These are phyloP conservation scores for Danionella dracula DNA, from an alignment of 2,797 vertebrate genomes.

Conservation along the genomic window DNA sequence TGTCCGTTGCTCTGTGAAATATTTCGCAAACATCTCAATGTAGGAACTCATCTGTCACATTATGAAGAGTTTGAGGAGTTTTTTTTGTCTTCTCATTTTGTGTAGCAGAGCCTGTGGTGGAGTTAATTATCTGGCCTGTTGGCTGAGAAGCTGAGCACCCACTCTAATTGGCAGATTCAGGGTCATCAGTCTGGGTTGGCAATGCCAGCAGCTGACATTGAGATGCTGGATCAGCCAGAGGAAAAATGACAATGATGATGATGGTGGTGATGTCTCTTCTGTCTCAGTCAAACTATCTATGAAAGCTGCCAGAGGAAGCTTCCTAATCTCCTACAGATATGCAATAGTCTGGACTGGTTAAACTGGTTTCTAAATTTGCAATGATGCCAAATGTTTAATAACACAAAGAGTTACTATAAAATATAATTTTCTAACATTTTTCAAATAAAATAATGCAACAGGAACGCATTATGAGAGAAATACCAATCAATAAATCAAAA, in stretches of 20 bases:
- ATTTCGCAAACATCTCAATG: slow-evolving; percentile 47
- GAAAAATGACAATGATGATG: slow-evolving; percentile 47
- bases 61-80: slow-evolving; percentile 45
- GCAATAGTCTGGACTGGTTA: too few relatives aligned
- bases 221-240: slow-evolving; percentile 49
- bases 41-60: slow-evolving; percentile 47
- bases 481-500: too few relatives aligned
- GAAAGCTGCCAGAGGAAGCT: slow-evolving; percentile 59
- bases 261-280: slow-evolving; percentile 31
- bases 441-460: too few relatives aligned
- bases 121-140: slow-evolving; percentile 67
- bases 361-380: too few relatives aligned
- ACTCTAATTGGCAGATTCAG: slow-evolving; percentile 68
- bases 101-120: slow-evolving; percentile 58
- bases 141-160: slow-evolving; percentile 53
- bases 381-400: too few relatives aligned
- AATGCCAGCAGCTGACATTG: slow-evolving; percentile 33
- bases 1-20: slow-evolving; percentile 35
- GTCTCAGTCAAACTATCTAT: slow-evolving; percentile 55
- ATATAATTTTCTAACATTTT: too few relatives aligned
- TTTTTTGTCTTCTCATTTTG: slow-evolving; percentile 49
- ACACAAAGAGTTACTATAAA: too few relatives aligned
- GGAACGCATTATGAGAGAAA: too few relatives aligned
- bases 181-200: slow-evolving; percentile 54
- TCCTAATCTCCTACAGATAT: slow-evolving; percentile 59